Conservation (phyloP, 1,140 invertebrate genomes). For the Eriocheir sinensis region DNA sequence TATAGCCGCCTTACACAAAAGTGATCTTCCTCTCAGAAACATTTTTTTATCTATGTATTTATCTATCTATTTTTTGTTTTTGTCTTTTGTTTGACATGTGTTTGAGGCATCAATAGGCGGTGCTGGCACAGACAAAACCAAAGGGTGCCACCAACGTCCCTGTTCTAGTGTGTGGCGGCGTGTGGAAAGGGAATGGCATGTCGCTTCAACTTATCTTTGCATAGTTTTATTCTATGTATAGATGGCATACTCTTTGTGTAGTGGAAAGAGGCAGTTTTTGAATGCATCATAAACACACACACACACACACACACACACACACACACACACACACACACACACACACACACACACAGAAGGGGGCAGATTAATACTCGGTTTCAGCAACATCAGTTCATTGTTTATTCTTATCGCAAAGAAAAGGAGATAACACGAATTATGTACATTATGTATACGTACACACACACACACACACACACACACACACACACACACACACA, state of each 20-base stretch:
- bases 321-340: background rate
- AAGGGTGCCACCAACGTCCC: too few species aligned
- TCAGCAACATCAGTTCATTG: background rate
- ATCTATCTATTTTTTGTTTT: too few species aligned
- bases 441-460: background rate
- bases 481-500: background rate
- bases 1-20: too few species aligned
- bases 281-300: background rate
- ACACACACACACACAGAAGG: background rate
- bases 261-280: background rate
- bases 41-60: too few species aligned
- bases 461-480: background rate
- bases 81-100: too few species aligned
- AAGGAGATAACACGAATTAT: conserved; percentile 3
- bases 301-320: background rate
- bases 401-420: background rate
- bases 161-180: too few species aligned
- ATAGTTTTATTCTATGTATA: conserved; percentile 54
- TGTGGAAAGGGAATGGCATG: too few species aligned
- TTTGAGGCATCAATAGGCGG: too few species aligned
- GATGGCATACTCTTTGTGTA: conserved; percentile 52
- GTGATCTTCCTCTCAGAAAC: too few species aligned
- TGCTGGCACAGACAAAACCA: too few species aligned
- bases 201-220: too few species aligned
- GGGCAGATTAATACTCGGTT: background rate